Evolutionary conservation across 2,113 vertebrate species (phyloP).

Genomic region (Cathartes aura): DNA sequence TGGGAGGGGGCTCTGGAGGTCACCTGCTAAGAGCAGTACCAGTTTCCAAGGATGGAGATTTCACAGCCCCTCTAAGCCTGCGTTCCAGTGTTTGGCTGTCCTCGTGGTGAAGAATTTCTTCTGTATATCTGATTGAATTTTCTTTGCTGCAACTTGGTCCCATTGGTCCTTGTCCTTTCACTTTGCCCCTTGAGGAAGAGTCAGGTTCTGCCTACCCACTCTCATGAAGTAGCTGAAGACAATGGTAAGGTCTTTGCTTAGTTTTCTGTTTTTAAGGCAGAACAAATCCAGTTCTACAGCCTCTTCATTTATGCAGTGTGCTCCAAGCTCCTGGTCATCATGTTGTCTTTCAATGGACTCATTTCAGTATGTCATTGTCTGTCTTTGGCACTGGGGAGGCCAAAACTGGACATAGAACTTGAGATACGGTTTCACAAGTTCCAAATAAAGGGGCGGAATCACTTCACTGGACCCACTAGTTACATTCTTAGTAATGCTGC

Average conservation of each 20-base stretch:
- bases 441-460: neutral
- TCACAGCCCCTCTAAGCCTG: neutral
- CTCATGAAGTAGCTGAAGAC: neutral
- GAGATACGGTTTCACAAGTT: neutral
- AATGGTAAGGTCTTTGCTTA: neutral
- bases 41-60: neutral
- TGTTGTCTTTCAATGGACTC: neutral
- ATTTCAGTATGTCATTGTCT: neutral
- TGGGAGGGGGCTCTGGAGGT: neutral
- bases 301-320: neutral
- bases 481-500: neutral
- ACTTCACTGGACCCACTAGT: neutral
- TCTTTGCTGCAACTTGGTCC: neutral
- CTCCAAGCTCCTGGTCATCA: neutral
- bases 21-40: neutral
- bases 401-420: neutral
- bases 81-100: neutral
- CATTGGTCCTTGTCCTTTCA: neutral
- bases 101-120: neutral
- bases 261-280: neutral
- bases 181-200: neutral
- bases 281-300: neutral
- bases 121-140: neutral
- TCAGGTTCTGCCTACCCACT: neutral
- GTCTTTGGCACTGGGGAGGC: neutral